Percentiles rank a stretch among this genome's conserved stretches.
Conservation (phyloP, 2,797 vertebrate species). For the Pseudotriccus pelzelni region DNA sequence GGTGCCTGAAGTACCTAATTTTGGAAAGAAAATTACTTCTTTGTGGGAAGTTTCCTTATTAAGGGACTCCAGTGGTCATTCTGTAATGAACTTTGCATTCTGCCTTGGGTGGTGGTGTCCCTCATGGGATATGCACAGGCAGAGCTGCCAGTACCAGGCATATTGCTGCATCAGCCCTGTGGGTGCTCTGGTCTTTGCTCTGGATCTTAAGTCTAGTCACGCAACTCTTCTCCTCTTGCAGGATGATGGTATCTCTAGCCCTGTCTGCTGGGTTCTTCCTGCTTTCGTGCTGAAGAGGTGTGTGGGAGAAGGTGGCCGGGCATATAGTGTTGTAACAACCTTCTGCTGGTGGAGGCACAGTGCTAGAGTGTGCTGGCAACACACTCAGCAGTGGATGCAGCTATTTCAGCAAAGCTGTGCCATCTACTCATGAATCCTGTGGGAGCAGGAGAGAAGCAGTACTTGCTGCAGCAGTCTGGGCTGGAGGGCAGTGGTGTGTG, state of each 20-base stretch:
- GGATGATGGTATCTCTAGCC: slow-evolving; percentile 22
- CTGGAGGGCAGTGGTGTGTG: not conserved
- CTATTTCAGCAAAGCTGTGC: not conserved
- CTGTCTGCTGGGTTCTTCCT: slow-evolving; percentile 33
- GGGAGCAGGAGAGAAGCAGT: not conserved
- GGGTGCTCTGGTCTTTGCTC: slow-evolving; percentile 22
- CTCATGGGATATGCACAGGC: not conserved
- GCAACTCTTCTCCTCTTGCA: not conserved
- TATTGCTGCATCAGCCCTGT: not conserved
- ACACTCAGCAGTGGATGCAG: not conserved
- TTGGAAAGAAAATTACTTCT: not conserved
- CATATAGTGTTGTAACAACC: not conserved
- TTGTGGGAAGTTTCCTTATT: not conserved
- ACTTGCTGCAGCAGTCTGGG: not conserved
- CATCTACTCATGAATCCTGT: not conserved
- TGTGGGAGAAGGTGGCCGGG: slow-evolving; percentile 32
- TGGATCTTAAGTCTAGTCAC: slow-evolving; percentile 3
- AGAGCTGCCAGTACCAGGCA: not conserved
- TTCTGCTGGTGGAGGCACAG: not conserved
- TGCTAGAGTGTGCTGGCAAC: not conserved
- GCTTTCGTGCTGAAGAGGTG: not conserved
- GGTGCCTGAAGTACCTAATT: not conserved
- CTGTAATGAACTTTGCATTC: not conserved
- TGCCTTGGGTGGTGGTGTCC: not conserved
- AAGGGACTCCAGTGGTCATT: not conserved